Evolutionary conservation across 2,113 vertebrate species (phyloP).

Genomic region (Lamprotornis superbus): DNA sequence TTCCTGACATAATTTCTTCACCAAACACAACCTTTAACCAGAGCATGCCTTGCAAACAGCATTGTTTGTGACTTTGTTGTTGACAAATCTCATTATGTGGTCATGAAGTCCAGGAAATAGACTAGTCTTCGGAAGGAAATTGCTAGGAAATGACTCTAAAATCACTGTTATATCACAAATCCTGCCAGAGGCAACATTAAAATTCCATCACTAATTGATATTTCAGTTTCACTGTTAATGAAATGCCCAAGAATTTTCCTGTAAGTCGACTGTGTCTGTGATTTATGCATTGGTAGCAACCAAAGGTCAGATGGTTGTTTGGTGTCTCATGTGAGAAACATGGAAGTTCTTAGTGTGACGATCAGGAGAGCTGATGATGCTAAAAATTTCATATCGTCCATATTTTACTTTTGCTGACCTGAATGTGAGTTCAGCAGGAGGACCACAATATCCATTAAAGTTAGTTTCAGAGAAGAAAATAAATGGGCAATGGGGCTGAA

Average conservation of each 20-base stretch:
- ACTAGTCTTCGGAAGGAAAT: constrained; percentile 14
- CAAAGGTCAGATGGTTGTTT: background rate
- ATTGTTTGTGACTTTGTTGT: constrained; percentile 26
- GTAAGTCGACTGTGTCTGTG: background rate
- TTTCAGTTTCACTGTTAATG: background rate
- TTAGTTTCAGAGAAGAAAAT: background rate
- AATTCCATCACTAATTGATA: constrained; percentile 30
- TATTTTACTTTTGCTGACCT: background rate
- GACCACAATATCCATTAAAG: background rate
- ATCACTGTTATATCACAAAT: background rate
- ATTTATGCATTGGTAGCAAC: background rate
- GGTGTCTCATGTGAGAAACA: background rate
- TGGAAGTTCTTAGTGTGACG: background rate
- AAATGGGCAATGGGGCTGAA: background rate
- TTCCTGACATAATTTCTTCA: background rate
- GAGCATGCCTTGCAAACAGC: background rate
- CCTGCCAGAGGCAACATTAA: constrained; percentile 21
- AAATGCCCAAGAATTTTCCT: background rate
- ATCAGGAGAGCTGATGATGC: background rate
- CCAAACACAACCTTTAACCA: background rate
- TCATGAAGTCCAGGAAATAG: constrained; percentile 36
- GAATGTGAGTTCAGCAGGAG: background rate
- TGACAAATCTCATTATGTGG: constrained; percentile 21
- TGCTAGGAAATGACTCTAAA: constrained; percentile 20
- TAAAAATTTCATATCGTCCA: background rate